Evolutionary conservation across 1,140 invertebrate species (phyloP), one percentile per base, ranked within the genome.

Genomic region (Bombus picipes): DNA sequence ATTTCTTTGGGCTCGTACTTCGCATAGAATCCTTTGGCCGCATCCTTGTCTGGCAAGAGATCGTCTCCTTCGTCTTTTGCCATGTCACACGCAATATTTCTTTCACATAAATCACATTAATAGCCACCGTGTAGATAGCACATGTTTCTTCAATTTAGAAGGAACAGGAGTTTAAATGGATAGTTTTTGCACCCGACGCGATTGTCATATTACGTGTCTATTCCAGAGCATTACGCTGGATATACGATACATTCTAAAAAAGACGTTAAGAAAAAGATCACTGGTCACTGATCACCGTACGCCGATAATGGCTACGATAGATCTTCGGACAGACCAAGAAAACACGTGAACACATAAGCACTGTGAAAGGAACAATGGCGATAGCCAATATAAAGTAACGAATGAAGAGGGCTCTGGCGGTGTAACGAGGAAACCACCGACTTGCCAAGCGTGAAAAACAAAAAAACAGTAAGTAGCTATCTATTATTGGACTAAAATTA

Each of bases 1-100:
- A 99, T 98, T 96, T 99, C 99, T 94, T 99, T 99, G 8, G 99
- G 98, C 94, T 99, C 99, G 95, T 99, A 99, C 96, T 98, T 99
- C 28, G 98, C 98, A 94, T 99, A 99, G 95, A 99, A 99, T 92
- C 98, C 98, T 94, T 98, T 98, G 12, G 98, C 98, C 85, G 97
- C 98, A 95, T 98, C 97, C 95, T 98, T 98, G 94, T 98, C 98
- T 13, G 98, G 98, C 83, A 98, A 95, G 92, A 97, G 96, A 94
- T 98, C 97, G 89, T 98, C 97, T 89, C 97, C 96, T 94, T 98
- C 98, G 90, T 97, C 97, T 94, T 98, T 98, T 66, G 97, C 97
- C 97, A 97, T 97, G 37, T 74, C 82, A 82, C 72, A 25, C 81
- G 22, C 43, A 73, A 65, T 72, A 74, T 65, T 70, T 81, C 22